Evolutionary conservation across 2,888 invertebrate species (phyloP).

Genomic region (Ophonus ardosiacus): DNA sequence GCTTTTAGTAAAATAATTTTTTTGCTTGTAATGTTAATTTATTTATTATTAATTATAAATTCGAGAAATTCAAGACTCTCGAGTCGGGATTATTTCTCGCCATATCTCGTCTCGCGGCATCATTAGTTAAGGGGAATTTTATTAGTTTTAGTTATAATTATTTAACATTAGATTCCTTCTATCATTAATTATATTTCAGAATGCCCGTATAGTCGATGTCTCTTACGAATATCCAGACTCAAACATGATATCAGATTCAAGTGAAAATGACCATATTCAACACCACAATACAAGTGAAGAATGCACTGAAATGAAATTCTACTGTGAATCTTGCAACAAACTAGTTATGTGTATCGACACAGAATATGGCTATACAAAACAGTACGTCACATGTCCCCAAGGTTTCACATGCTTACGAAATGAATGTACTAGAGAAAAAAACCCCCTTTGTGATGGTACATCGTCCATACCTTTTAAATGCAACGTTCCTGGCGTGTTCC

Average conservation of each 20-base stretch:
- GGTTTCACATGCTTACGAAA: conserved; percentile 57
- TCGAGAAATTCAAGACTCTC: no score
- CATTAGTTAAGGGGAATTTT: no score
- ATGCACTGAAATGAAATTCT: conserved; percentile 61
- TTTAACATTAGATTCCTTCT: neutral
- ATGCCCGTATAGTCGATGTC: neutral
- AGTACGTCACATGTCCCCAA: conserved; percentile 49
- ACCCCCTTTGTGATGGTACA: conserved; percentile 65
- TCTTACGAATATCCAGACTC: conserved; percentile 22
- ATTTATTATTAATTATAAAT: no score
- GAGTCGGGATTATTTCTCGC: no score
- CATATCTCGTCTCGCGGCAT: no score
- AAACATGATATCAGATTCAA: neutral
- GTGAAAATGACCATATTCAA: neutral
- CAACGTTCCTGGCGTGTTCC: conserved; percentile 53
- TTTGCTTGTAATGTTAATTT: no score
- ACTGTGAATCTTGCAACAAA: conserved; percentile 64
- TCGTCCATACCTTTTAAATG: conserved; percentile 62
- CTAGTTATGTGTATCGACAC: conserved; percentile 63
- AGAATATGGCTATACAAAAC: conserved; percentile 59
- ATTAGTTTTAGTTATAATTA: no score
- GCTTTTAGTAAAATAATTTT: no score
- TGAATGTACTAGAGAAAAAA: conserved; percentile 54
- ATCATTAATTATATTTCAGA: neutral
- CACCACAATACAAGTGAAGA: conserved; percentile 24